phyloP scores from a whole-genome alignment of 2,888 invertebrate species.

The Mesorhabditis sp. region DNA sequence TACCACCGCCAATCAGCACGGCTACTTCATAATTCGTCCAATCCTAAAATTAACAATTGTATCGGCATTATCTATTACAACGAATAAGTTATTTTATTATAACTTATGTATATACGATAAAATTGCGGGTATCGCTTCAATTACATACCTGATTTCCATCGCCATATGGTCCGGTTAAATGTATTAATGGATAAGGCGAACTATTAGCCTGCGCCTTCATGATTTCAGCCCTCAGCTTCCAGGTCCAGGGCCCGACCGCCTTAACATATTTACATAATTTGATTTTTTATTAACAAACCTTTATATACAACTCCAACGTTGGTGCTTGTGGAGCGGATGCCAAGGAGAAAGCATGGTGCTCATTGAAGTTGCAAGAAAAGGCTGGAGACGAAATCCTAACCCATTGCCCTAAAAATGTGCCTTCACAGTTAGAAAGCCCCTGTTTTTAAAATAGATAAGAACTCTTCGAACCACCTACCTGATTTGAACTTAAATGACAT shows the following conservation, averaged over 20 bases:
- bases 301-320: slow-evolving; percentile 88
- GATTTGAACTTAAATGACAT: slow-evolving; percentile 81
- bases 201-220: slow-evolving; percentile 35
- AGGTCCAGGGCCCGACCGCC: slow-evolving; percentile 79
- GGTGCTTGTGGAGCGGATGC: slow-evolving; percentile 94
- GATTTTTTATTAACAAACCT: slow-evolving; percentile 64
- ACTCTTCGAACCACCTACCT: slow-evolving; percentile 41
- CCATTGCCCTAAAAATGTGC: slow-evolving; percentile 45
- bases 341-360: slow-evolving; percentile 90
- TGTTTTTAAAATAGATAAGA: neutral
- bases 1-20: slow-evolving; percentile 94
- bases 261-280: slow-evolving; percentile 11
- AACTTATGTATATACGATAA: neutral
- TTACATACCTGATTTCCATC: slow-evolving; percentile 77
- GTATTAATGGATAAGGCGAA: slow-evolving; percentile 45
- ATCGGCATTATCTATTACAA: neutral
- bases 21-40: slow-evolving; percentile 84
- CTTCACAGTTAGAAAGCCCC: neutral
- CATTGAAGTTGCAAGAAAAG: slow-evolving; percentile 76
- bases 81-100: slow-evolving; percentile 1
- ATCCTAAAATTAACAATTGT: slow-evolving; percentile 25
- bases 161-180: slow-evolving; percentile 90
- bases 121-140: too few species aligned
- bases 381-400: slow-evolving; percentile 85
- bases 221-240: slow-evolving; percentile 78